Conservation (phyloP, 2,113 vertebrate genomes). For the Egretta garzetta region DNA sequence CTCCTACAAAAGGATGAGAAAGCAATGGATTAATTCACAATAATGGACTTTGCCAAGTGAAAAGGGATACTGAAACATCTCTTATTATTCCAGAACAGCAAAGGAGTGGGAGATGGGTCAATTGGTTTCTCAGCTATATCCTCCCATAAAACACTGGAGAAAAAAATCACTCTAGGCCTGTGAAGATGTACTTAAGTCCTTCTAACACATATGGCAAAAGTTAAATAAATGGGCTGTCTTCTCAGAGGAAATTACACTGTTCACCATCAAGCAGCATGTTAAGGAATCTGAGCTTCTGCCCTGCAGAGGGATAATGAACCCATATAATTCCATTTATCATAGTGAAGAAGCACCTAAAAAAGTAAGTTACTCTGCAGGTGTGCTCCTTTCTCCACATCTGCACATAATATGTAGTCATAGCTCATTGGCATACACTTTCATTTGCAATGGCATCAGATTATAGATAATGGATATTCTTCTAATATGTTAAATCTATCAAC, state of each 20-base stretch:
- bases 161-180: background rate
- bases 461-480: background rate
- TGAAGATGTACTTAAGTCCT: slow-evolving; percentile 2
- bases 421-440: background rate
- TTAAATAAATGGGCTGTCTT: slow-evolving; percentile 53
- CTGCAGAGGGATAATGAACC: slow-evolving; percentile 60
- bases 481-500: background rate
- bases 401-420: background rate
- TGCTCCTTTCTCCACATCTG: slow-evolving; percentile 1
- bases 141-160: background rate
- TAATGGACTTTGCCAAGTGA: background rate
- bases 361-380: slow-evolving; percentile 28
- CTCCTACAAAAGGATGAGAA: background rate
- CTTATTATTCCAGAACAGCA: background rate
- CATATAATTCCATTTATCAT: slow-evolving; percentile 27
- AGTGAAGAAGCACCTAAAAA: background rate
- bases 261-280: slow-evolving; percentile 38
- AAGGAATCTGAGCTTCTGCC: slow-evolving; percentile 37
- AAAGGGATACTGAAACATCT: background rate
- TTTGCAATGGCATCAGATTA: slow-evolving; percentile 2
- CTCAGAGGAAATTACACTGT: slow-evolving; percentile 46
- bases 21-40: background rate
- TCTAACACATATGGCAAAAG: slow-evolving; percentile 13
- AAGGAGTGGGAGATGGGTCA: background rate
- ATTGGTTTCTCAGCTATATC: background rate